A percentile compares a stretch with the other conserved stretches of the same genome.
Conservation (phyloP, 2,113 vertebrate genomes). For the Bubo scandiacus region DNA sequence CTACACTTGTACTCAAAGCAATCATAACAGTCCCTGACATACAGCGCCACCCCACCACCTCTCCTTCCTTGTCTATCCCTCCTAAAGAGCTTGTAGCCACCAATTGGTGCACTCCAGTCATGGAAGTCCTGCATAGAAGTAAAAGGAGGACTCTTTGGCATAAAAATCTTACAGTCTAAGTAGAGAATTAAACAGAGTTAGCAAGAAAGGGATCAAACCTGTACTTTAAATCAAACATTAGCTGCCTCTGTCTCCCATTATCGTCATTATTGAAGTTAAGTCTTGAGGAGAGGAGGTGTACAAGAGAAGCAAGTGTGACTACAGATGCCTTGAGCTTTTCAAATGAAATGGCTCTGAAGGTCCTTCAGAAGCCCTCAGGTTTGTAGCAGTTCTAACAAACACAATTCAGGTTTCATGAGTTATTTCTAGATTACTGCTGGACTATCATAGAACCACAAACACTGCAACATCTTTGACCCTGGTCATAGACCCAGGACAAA, state of each 20-base stretch:
- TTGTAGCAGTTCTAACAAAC: background rate
- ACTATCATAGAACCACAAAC: background rate
- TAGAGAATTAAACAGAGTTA: background rate
- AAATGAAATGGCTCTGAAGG: background rate
- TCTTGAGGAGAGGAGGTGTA: background rate
- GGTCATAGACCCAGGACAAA: background rate
- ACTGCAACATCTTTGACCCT: background rate
- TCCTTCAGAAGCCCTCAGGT: background rate
- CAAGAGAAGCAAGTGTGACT: background rate
- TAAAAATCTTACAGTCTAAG: background rate
- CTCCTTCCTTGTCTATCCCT: too few species aligned
- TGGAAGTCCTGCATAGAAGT: background rate
- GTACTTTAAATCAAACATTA: background rate
- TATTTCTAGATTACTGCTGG: background rate
- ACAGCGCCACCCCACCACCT: too few species aligned
- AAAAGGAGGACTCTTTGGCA: background rate
- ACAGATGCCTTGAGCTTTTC: background rate
- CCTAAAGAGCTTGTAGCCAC: too few species aligned
- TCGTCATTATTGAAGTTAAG: background rate
- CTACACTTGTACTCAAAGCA: too few species aligned
- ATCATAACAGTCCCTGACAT: too few species aligned
- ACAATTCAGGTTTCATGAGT: background rate
- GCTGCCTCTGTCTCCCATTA: background rate
- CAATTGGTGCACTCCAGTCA: too few species aligned
- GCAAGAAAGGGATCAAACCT: background rate